phyloP scores from a whole-genome alignment of 2,113 vertebrate genomes.

The Eira barbara region DNA sequence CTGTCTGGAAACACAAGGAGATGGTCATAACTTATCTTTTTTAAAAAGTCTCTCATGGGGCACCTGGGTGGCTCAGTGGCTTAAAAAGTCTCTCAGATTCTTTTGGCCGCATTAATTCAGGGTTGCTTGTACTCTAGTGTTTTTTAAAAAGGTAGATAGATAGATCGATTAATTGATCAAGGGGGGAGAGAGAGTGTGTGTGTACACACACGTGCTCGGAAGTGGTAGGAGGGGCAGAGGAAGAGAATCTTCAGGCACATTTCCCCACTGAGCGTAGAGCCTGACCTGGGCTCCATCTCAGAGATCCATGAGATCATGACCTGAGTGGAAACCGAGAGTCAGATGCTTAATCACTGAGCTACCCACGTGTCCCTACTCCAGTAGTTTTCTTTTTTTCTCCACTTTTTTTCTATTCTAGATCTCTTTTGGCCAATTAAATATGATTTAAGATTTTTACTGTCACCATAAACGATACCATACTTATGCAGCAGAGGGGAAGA shows the following conservation, averaged over 20 bases:
- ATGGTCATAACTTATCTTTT: background rate
- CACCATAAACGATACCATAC: background rate
- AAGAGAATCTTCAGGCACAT: no score
- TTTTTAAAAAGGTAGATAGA: no score
- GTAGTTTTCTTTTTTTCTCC: background rate
- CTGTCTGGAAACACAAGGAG: background rate
- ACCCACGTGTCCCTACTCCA: background rate
- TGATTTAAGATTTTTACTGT: background rate
- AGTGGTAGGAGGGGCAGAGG: no score
- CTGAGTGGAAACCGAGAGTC: background rate
- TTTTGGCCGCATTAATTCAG: no score
- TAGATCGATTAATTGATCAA: background rate
- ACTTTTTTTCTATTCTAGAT: background rate
- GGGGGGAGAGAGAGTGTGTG: background rate
- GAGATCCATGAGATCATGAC: background rate
- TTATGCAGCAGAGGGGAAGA: background rate
- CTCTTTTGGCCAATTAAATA: background rate
- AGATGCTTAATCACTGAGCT: background rate
- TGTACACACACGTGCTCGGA: background rate
- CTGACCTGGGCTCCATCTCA: no score
- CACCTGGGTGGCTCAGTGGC: no score
- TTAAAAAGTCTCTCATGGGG: background rate
- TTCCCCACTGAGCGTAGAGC: no score
- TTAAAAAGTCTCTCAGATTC: no score
- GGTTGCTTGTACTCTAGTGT: no score